Percentiles rank a stretch among this genome's conserved stretches.
phyloP scores from a whole-genome alignment of 2,113 vertebrate species.

The Ptilonorhynchus violaceus region DNA sequence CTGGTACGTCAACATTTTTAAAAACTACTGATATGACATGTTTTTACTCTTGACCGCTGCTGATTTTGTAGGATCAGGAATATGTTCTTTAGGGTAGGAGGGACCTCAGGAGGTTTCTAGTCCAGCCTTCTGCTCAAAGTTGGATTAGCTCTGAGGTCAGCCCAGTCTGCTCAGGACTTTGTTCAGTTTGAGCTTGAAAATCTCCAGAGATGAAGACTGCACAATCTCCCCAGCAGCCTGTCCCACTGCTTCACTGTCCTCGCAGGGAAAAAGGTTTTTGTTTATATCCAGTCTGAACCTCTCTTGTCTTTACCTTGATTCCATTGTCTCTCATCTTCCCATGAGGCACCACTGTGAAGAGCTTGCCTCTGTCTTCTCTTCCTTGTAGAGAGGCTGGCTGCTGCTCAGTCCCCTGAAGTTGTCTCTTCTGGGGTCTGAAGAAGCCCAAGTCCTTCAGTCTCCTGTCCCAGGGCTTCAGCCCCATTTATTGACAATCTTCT shows the following conservation, averaged over 20 bases:
- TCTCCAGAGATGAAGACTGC: not conserved
- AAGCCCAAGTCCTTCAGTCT: not conserved
- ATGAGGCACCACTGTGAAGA: not conserved
- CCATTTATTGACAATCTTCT: accelerated
- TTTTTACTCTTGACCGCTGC: not conserved
- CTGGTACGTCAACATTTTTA: not conserved
- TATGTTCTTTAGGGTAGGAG: not conserved
- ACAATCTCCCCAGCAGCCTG: not conserved
- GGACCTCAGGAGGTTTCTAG: not conserved
- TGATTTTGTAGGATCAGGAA: not conserved
- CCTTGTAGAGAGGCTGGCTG: not conserved
- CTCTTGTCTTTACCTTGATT: not conserved
- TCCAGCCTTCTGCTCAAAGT: not conserved
- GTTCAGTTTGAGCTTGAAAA: not conserved
- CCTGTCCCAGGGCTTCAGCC: not conserved
- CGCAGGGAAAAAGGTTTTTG: not conserved
- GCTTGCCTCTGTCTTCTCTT: not conserved
- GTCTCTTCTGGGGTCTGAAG: not conserved
- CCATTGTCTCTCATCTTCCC: not conserved
- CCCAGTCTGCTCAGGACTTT: not conserved
- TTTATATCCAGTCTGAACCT: not conserved
- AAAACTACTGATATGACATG: not conserved
- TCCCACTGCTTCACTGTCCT: not conserved
- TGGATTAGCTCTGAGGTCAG: not conserved
- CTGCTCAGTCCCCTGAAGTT: not conserved